Evolutionary conservation across 2,888 invertebrate genomes (phyloP).

Genomic region (Syrphus vitripennis): DNA sequence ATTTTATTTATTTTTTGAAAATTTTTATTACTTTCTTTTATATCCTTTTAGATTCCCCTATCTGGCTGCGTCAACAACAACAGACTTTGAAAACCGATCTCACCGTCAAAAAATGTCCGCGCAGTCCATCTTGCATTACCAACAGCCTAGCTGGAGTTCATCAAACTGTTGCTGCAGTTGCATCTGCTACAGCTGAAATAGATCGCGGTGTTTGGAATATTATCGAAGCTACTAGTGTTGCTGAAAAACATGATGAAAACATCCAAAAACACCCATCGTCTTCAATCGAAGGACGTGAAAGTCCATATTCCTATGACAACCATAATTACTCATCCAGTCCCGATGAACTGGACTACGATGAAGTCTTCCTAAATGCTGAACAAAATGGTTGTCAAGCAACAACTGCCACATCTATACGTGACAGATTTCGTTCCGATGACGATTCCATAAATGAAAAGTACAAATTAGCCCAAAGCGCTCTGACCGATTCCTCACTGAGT

Average conservation of each 20-base stretch:
- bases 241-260: conserved; percentile 77
- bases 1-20: too few species aligned
- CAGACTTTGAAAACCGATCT: conserved; percentile 74
- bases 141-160: conserved; percentile 76
- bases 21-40: neutral
- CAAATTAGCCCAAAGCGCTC: conserved; percentile 66
- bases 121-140: conserved; percentile 72
- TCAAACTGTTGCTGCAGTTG: conserved; percentile 80
- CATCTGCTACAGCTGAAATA: conserved; percentile 79
- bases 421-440: conserved; percentile 77
- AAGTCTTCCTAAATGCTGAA: conserved; percentile 72
- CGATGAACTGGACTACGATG: conserved; percentile 74
- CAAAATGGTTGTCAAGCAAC: conserved; percentile 74
- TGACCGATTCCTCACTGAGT: conserved; percentile 73
- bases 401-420: conserved; percentile 75
- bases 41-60: conserved; percentile 82
- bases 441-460: conserved; percentile 74
- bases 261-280: conserved; percentile 67
- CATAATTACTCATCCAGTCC: conserved; percentile 77
- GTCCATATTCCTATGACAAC: conserved; percentile 77
- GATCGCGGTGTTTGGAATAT: conserved; percentile 82
- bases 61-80: conserved; percentile 83
- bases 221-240: conserved; percentile 81
- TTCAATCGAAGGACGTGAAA: conserved; percentile 73
- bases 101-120: conserved; percentile 38